These are phyloP conservation scores for Drosophila hydei DNA, from an alignment of 1,140 invertebrate species.

Conservation along the genomic window DNA sequence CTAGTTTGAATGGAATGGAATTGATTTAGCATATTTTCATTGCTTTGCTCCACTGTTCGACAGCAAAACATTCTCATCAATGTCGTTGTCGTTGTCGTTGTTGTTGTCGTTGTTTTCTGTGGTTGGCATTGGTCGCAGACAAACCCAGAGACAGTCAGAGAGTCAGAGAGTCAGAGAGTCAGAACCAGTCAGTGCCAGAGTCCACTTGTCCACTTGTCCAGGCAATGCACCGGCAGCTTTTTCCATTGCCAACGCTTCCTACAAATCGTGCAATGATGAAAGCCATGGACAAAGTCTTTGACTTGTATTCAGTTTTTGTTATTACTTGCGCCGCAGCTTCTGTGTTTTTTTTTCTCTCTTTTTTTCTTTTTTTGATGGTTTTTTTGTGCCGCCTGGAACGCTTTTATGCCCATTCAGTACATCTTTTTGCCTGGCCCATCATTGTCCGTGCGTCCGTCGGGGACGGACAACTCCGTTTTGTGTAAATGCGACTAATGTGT, in stretches of 20 bases:
- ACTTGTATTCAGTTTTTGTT: constrained; percentile 79
- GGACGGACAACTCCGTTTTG: constrained; percentile 55
- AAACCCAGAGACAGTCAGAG: constrained; percentile 18
- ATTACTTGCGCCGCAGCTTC: constrained; percentile 61
- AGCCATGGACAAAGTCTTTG: constrained; percentile 81
- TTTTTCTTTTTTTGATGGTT: constrained; percentile 16
- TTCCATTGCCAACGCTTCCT: constrained; percentile 35
- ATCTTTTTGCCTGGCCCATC: constrained; percentile 35
- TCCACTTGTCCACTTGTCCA: constrained; percentile 38
- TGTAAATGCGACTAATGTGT: constrained; percentile 82
- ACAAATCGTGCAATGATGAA: constrained; percentile 81
- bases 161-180: too few relatives aligned
- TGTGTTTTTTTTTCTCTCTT: constrained; percentile 40
- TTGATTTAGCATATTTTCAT: background rate
- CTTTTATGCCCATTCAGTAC: constrained; percentile 55
- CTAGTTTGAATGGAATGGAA: background rate
- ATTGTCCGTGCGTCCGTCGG: constrained; percentile 14
- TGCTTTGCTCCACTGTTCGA: constrained; percentile 56
- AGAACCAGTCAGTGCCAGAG: constrained; percentile 19
- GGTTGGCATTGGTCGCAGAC: constrained; percentile 31
- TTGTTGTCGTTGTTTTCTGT: constrained; percentile 51
- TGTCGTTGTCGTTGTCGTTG: constrained; percentile 69
- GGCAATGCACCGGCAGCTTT: constrained; percentile 25
- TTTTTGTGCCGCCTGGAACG: constrained; percentile 41
- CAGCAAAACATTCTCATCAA: constrained; percentile 74